These are phyloP conservation scores for Pherbina coryleti DNA, from an alignment of 2,888 invertebrate genomes.

Conservation along the genomic window DNA sequence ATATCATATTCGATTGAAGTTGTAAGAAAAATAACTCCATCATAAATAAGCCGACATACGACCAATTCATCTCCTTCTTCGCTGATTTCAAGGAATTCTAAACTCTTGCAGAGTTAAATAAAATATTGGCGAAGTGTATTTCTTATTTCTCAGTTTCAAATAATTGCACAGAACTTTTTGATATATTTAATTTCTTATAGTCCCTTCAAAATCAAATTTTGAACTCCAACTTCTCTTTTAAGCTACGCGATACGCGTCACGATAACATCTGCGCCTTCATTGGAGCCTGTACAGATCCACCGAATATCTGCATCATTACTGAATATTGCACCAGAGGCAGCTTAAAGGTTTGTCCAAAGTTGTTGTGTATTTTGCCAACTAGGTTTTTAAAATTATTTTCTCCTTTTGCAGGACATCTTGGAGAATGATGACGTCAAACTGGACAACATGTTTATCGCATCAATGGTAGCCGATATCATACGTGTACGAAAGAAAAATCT, in stretches of 20 bases:
- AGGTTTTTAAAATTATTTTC: not conserved
- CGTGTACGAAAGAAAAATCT: slow-evolving; percentile 75
- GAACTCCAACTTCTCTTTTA: not conserved
- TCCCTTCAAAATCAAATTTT: too few relatives aligned
- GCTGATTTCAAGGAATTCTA: too few relatives aligned
- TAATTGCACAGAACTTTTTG: too few relatives aligned
- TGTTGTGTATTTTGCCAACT: not conserved
- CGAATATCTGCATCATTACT: slow-evolving; percentile 89
- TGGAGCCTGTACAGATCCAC: slow-evolving; percentile 91
- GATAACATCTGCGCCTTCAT: slow-evolving; percentile 93
- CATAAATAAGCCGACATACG: too few relatives aligned
- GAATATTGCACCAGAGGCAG: slow-evolving; percentile 92
- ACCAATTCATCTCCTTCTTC: too few relatives aligned
- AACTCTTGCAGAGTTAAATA: too few relatives aligned
- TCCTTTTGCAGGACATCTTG: slow-evolving; percentile 80
- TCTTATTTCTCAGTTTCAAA: too few relatives aligned
- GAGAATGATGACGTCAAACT: slow-evolving; percentile 95
- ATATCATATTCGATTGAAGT: too few relatives aligned
- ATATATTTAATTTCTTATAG: too few relatives aligned
- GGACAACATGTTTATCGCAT: slow-evolving; percentile 96
- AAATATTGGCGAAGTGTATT: too few relatives aligned
- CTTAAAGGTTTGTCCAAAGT: slow-evolving; percentile 78
- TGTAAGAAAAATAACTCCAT: too few relatives aligned
- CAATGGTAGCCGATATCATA: slow-evolving; percentile 93
- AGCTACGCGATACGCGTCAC: slow-evolving; percentile 92